Percentiles rank a stretch among this genome's conserved stretches.
phyloP scores from a whole-genome alignment of 2,888 invertebrate species.

The Hermaeophaga mercurialis region DNA sequence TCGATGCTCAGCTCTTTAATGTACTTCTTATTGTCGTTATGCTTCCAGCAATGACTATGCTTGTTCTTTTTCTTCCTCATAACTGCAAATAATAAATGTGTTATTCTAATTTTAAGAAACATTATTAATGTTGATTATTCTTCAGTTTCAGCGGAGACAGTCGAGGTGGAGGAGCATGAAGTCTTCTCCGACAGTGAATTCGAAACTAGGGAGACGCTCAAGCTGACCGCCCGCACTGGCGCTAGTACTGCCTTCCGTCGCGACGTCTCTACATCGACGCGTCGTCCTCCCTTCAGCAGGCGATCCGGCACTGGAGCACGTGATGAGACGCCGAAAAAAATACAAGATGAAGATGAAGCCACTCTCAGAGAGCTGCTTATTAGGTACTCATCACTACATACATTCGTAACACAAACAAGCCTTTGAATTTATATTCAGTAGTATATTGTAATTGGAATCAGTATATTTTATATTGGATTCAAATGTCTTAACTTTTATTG shows the following conservation, averaged over 20 bases:
- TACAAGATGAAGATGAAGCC: constrained; percentile 79
- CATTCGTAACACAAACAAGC: neutral
- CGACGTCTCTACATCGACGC: constrained; percentile 51
- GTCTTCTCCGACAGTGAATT: constrained; percentile 51
- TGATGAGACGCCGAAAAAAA: constrained; percentile 83
- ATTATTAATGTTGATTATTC: constrained; percentile 4
- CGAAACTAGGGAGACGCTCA: constrained; percentile 56
- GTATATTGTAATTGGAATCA: neutral
- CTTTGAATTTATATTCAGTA: neutral
- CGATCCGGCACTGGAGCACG: constrained; percentile 57
- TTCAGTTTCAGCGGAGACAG: constrained; percentile 56
- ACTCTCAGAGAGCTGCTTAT: constrained; percentile 94
- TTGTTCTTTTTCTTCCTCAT: too few relatives aligned
- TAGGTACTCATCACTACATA: constrained; percentile 63
- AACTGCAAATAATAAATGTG: neutral
- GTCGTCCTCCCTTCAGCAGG: constrained; percentile 43
- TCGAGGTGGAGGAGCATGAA: constrained; percentile 60
- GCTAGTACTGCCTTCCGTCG: constrained; percentile 36
- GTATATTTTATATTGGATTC: too few relatives aligned
- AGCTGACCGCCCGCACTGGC: constrained; percentile 58
- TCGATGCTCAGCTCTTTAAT: too few relatives aligned
- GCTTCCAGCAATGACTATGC: too few relatives aligned
- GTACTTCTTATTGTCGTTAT: too few relatives aligned
- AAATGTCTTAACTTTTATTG: too few relatives aligned
- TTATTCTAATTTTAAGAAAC: neutral